These are phyloP conservation scores for Polyodon spathula DNA, from an alignment of 2,113 vertebrate species.

Conservation along the genomic window DNA sequence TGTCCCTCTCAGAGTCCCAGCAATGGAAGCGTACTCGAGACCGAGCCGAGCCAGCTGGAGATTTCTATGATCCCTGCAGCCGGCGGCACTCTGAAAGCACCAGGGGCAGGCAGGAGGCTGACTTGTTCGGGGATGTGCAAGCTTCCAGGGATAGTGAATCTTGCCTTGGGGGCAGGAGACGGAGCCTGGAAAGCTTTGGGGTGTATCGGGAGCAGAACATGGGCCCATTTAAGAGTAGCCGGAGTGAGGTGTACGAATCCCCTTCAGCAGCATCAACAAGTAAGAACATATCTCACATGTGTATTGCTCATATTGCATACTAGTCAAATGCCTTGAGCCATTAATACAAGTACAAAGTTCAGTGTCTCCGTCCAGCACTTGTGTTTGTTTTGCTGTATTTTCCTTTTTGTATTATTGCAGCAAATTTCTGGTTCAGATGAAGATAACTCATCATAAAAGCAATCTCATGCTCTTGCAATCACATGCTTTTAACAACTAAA, in stretches of 20 bases:
- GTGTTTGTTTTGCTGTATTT: no score
- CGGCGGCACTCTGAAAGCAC: slow-evolving; percentile 66
- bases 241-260: slow-evolving; percentile 67
- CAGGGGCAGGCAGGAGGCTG: slow-evolving; percentile 50
- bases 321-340: no score
- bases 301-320: no score
- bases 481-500: no score
- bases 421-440: no score
- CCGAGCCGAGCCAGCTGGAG: slow-evolving; percentile 65
- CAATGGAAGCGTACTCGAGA: slow-evolving; percentile 75
- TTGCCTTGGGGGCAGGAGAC: slow-evolving; percentile 64
- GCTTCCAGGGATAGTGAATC: slow-evolving; percentile 64
- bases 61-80: slow-evolving; percentile 74
- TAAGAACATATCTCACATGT: slow-evolving; percentile 44
- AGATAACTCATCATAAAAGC: no score
- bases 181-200: slow-evolving; percentile 78
- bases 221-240: slow-evolving; percentile 73
- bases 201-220: slow-evolving; percentile 80
- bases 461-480: no score
- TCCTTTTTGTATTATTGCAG: no score
- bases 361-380: no score
- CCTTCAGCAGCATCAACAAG: slow-evolving; percentile 64
- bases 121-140: slow-evolving; percentile 71
- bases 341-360: no score
- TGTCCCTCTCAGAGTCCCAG: slow-evolving; percentile 78